Percentiles rank a stretch among this genome's conserved stretches.
Conservation (phyloP, 2,888 invertebrate species). For the Autographa gamma region DNA sequence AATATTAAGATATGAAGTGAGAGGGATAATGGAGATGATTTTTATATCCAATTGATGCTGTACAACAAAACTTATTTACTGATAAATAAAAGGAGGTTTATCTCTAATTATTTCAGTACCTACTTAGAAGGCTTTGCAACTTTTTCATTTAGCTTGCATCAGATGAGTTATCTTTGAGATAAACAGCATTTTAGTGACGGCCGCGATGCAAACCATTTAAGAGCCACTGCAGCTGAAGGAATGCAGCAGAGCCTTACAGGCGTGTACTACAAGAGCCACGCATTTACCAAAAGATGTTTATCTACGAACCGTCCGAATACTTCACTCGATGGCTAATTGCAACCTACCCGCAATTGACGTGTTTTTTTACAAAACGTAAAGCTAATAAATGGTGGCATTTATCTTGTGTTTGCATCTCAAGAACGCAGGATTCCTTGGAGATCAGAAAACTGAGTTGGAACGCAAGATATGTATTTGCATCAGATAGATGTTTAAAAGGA, state of each 20-base stretch:
- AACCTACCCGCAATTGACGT: slow-evolving; percentile 50
- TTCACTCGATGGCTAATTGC: slow-evolving; percentile 49
- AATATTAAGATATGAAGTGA: slow-evolving; percentile 1
- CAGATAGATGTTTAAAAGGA: slow-evolving; percentile 42
- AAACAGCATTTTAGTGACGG: neutral
- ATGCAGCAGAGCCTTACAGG: slow-evolving; percentile 17
- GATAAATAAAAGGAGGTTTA: neutral
- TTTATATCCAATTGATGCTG: neutral
- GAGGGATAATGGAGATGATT: neutral
- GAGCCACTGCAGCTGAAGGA: slow-evolving; percentile 23
- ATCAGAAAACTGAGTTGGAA: slow-evolving; percentile 31
- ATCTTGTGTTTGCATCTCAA: slow-evolving; percentile 53
- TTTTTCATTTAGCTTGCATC: neutral
- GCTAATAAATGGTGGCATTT: slow-evolving; percentile 44
- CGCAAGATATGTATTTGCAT: slow-evolving; percentile 52
- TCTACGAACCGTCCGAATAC: slow-evolving; percentile 48
- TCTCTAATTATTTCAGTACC: neutral
- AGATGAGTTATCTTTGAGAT: neutral
- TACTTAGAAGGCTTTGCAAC: neutral
- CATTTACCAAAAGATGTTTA: slow-evolving; percentile 34
- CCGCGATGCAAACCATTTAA: slow-evolving; percentile 30
- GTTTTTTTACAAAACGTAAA: slow-evolving; percentile 54
- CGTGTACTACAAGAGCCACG: slow-evolving; percentile 28
- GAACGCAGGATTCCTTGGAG: slow-evolving; percentile 51
- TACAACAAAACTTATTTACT: neutral